Base-by-base conservation (phyloP, 2,888 invertebrate genomes). In the Corbicula japonica region DNA sequence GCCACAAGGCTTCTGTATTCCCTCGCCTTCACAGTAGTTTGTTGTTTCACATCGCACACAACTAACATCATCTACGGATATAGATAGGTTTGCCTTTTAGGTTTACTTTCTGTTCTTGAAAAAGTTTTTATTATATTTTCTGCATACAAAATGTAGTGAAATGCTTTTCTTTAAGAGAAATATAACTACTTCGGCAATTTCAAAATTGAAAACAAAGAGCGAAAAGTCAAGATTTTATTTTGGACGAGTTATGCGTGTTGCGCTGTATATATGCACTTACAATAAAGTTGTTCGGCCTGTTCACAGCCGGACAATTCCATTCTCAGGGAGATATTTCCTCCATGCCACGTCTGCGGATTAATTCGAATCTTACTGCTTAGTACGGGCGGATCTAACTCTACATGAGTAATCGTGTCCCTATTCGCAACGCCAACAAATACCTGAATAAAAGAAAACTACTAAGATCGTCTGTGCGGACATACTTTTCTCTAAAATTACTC, bases 11-110 rank as follows among this genome's bases (percentile, higher is more conserved):
- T 80, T 77, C 76, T 79, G 78, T 18, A 68, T 50, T 3, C 90
- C 89, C 66, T 91, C 90, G 0, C 91, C 90, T n/a, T 80, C 72
- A 80, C 90, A 91, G 76, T 88, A 90, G 80, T 86, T 89, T 15
- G 86, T 82, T 18, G 90, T 78, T 34, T 86, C 76, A 82, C 91
- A 91, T 15, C 90, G 80, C 50, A 88, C 86, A 83, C 91, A 91
- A 6, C 89, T 87, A 1, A 87, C 86, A 48, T 88, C 87, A 76
- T 89, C 90, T 91, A 65, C 6, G 26, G 4, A 23, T n/a, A n/a
- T n/a, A n/a, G n/a, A n/a, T n/a, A n/a, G n/a, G n/a, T n/a, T n/a
- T n/a, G n/a, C n/a, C n/a, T n/a, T n/a, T n/a, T n/a, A n/a, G n/a
- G n/a, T n/a, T n/a, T n/a, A n/a, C n/a, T n/a, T n/a, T n/a, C n/a